Evolutionary conservation across 2,797 vertebrate species (phyloP), one percentile per base, ranked within the genome.

Genomic region (Melanotaenia boesemani): DNA sequence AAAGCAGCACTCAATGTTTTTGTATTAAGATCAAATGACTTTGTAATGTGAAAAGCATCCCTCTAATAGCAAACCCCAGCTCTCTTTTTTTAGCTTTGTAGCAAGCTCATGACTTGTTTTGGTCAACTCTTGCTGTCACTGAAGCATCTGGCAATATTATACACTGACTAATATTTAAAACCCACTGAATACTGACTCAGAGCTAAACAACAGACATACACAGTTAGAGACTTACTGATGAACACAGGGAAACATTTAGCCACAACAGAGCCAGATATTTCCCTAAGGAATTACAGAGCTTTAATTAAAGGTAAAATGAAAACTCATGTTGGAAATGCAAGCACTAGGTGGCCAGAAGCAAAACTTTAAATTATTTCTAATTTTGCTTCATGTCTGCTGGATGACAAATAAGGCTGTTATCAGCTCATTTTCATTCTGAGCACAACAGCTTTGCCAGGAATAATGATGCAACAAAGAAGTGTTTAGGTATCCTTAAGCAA

Each of bases 231-330:
- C 22, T 58, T 64, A 12, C 59, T 61, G 32, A 46, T 62, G 57
- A 75, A 61, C 64, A 72, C 59, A 15, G 6, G 58, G 65, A 52
- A 76, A 63, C 64, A 63, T 57, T 66, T 67, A 63, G 7, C 44
- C 8, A 24, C 15, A 26, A 52, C 9, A 24, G 36, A 54, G 56
- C 34, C 9, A 26, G 32, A 70, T 66, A 57, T 70, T 52, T 55
- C 69, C 63, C 59, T 9, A 1, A 9, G n/a, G 63, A 50, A 26
- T 41, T 62, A n/a, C 1, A 1, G 54, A 20, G 76, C 62, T 58
- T 37, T 61, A 69, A 74, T 74, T 61, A 65, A 34, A 70, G 62
- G 56, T 66, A 62, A 74, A 63, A 67, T 59, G 44, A 74, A 36
- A 70, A 52, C 22, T 26, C 52, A 59, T 48, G 41, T 56, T 62